These are phyloP conservation scores for Apamea anceps DNA, from an alignment of 2,888 invertebrate species.

Conservation along the genomic window DNA sequence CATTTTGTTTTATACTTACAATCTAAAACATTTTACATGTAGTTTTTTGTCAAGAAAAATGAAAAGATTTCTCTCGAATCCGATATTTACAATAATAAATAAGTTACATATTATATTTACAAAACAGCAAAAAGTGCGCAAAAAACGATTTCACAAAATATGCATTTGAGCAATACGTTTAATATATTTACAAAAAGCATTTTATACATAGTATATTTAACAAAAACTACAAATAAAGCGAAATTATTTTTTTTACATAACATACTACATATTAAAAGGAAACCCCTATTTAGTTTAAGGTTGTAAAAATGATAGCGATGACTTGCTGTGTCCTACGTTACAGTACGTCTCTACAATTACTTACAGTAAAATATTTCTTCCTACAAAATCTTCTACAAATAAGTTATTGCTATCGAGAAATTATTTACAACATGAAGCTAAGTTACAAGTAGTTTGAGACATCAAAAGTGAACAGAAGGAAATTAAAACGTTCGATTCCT, in stretches of 20 bases:
- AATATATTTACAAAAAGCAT: constrained; percentile 88
- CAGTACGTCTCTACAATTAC: constrained; percentile 59
- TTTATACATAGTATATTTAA: constrained; percentile 76
- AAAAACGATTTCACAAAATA: constrained; percentile 90
- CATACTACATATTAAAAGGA: constrained; percentile 46
- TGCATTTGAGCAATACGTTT: constrained; percentile 90
- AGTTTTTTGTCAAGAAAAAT: constrained; percentile 70
- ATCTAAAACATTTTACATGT: constrained; percentile 70
- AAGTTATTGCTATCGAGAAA: constrained; percentile 83
- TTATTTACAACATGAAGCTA: constrained; percentile 79
- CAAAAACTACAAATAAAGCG: constrained; percentile 63
- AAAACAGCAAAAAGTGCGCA: constrained; percentile 90
- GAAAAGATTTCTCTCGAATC: constrained; percentile 79
- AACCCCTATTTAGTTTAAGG: constrained; percentile 31
- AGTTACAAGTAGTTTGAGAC: constrained; percentile 75
- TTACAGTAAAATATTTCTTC: constrained; percentile 69
- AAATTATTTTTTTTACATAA: constrained; percentile 44
- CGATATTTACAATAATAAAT: constrained; percentile 79
- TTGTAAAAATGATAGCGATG: constrained; percentile 50
- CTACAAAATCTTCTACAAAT: constrained; percentile 78
- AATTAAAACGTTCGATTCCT: constrained; percentile 70
- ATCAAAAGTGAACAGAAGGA: constrained; percentile 81
- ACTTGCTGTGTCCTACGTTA: constrained; percentile 58
- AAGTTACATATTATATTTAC: constrained; percentile 82
- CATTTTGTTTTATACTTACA: constrained; percentile 81